Evolutionary conservation across 2,888 invertebrate genomes (phyloP), one percentile per base, ranked within the genome.

Genomic region (Amiota mariae): DNA sequence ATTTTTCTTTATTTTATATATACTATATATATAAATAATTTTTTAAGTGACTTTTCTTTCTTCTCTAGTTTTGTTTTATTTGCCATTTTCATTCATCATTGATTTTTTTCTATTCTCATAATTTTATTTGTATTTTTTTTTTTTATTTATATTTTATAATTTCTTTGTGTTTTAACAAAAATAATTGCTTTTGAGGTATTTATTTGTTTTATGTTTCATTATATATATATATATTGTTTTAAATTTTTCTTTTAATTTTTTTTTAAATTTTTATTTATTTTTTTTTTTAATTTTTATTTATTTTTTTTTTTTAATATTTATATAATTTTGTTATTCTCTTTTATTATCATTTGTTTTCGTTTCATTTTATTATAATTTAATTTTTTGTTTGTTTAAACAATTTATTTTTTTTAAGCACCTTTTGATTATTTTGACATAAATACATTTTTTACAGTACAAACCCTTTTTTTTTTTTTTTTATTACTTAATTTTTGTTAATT

Each of bases 101-200:
- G 15, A 48, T 75, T 70, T 24, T 76, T 46, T 73, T 74, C 24
- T 3, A 24, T 24, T 24, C 3, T 24, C 24, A 24, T 24, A 75
- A 75, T 49, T 36, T 56, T 2, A 51, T n/a, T n/a, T n/a, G 13
- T 63, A 63, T 13, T 48, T 64, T 75, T 76, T 63, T 73, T 68
- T 66, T 68, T 61, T 70, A 73, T 36, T 78, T 77, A 56, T 67
- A 76, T 73, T 78, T 78, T 76, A 77, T 78, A 56, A 78, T 82
- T 80, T 77, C 73, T 77, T 78, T 68, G 61, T 73, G 79, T 82
- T 79, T 82, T 86, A 85, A 87, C 82, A 87, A 85, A 85, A 80
- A 84, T 82, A 87, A 84, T 85, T 87, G 82, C 84, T 82, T 86
- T 67, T 86, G 87, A 86, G 87, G 86, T 86, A 86, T 87, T 86